These are phyloP conservation scores for Pseudopodoces humilis DNA, from an alignment of 2,113 vertebrate genomes.

Conservation along the genomic window DNA sequence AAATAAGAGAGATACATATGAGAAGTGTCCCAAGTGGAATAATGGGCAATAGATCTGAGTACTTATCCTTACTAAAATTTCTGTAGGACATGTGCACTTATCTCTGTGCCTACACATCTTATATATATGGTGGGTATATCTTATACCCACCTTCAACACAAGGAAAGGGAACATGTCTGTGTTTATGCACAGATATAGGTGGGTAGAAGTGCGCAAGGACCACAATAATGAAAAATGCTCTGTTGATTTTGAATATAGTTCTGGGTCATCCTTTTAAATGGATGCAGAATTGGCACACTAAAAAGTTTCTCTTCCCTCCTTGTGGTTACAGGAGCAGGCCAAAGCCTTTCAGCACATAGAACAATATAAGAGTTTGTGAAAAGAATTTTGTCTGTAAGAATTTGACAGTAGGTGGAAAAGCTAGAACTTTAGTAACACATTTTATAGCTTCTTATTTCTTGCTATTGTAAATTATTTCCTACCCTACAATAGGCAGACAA, in stretches of 20 bases:
- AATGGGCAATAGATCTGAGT: neutral
- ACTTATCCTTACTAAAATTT: neutral
- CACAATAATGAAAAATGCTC: neutral
- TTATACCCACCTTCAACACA: neutral
- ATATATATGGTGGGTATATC: no score
- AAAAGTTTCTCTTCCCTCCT: neutral
- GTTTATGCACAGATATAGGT: neutral
- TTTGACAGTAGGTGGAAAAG: neutral
- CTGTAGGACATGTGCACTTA: neutral
- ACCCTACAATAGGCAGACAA: neutral
- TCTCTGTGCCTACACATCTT: neutral
- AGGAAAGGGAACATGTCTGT: neutral
- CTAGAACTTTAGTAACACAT: neutral
- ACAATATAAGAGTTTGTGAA: neutral
- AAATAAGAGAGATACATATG: neutral
- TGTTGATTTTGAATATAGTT: neutral
- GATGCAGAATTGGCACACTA: neutral
- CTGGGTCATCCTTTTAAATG: neutral
- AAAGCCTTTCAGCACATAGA: neutral
- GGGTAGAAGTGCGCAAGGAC: neutral
- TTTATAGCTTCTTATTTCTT: neutral
- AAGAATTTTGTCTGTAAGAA: neutral
- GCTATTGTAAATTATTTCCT: slow-evolving; percentile 25
- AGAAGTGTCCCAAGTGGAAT: neutral
- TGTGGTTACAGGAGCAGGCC: neutral